Conservation (phyloP, 2,888 invertebrate species). For the Cerceris ruficornis region DNA sequence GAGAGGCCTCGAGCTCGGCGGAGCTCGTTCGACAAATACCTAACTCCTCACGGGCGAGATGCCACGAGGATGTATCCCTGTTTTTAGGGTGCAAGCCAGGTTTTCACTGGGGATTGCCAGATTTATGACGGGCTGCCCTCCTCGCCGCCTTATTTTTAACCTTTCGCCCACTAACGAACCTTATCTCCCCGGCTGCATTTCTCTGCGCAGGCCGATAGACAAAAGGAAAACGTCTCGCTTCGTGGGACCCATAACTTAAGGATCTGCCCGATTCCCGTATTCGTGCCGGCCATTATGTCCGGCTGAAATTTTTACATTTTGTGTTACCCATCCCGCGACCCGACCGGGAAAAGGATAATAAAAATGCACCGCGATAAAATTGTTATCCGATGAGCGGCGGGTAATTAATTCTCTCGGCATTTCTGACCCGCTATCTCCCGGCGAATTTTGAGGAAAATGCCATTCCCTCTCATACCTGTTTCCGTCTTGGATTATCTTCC, state of each 20-base stretch:
- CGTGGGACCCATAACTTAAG: constrained; percentile 67
- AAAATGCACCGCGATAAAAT: constrained; percentile 76
- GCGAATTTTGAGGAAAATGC: neutral
- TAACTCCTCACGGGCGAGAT: constrained; percentile 35
- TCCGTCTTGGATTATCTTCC: neutral
- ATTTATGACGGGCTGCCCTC: constrained; percentile 80
- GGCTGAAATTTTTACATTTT: constrained; percentile 59
- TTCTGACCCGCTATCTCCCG: neutral
- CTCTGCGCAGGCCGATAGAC: constrained; percentile 71
- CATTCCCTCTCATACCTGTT: neutral
- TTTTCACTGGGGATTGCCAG: constrained; percentile 75
- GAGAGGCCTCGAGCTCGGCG: constrained; percentile 1
- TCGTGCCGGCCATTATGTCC: constrained; percentile 60
- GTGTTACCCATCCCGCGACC: constrained; percentile 27
- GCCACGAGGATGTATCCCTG: constrained; percentile 59
- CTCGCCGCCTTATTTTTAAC: constrained; percentile 76
- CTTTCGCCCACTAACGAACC: constrained; percentile 81
- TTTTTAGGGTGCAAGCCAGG: constrained; percentile 60
- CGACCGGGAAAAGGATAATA: constrained; percentile 11
- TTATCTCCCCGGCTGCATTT: constrained; percentile 76
- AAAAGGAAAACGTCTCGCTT: constrained; percentile 66
- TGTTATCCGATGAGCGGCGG: constrained; percentile 62
- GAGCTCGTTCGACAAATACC: constrained; percentile 39
- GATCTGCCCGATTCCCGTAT: constrained; percentile 64
- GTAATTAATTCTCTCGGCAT: constrained; percentile 65